phyloP scores from a whole-genome alignment of 2,888 invertebrate genomes.

The Cephus pulcher region DNA sequence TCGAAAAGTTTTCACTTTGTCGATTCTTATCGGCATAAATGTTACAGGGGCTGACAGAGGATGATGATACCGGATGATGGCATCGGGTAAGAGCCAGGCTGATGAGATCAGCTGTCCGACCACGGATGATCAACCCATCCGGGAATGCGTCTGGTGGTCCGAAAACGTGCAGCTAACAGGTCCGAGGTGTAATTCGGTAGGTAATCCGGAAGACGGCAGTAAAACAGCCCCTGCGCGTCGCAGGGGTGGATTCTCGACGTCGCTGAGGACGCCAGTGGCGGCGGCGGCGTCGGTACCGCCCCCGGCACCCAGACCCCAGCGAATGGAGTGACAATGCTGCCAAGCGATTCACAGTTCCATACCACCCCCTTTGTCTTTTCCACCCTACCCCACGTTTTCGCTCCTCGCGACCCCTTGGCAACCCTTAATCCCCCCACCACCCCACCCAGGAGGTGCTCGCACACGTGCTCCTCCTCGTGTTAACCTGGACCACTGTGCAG shows the following conservation, averaged over 20 bases:
- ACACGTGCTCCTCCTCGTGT: neutral
- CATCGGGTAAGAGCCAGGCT: neutral
- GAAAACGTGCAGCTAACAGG: neutral
- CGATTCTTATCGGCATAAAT: neutral
- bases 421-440: neutral
- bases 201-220: conserved; percentile 54
- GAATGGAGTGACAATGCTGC: conserved; percentile 51
- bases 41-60: neutral
- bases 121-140: neutral
- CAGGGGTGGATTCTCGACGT: conserved; percentile 23
- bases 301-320: conserved; percentile 44
- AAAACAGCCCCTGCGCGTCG: conserved; percentile 47
- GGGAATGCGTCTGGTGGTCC: neutral
- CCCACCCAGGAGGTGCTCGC: no score
- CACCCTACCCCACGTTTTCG: conserved; percentile 23
- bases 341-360: conserved; percentile 49
- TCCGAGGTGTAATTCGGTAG: conserved; percentile 11
- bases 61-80: no score
- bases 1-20: neutral
- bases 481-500: neutral
- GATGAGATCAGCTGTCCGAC: neutral
- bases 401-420: neutral
- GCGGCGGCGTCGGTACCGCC: conserved; percentile 44
- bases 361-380: conserved; percentile 51
- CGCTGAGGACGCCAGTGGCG: conserved; percentile 10